Evolutionary conservation across 2,888 invertebrate species (phyloP), one percentile per base, ranked within the genome.

Genomic region (Deroplatys truncata): DNA sequence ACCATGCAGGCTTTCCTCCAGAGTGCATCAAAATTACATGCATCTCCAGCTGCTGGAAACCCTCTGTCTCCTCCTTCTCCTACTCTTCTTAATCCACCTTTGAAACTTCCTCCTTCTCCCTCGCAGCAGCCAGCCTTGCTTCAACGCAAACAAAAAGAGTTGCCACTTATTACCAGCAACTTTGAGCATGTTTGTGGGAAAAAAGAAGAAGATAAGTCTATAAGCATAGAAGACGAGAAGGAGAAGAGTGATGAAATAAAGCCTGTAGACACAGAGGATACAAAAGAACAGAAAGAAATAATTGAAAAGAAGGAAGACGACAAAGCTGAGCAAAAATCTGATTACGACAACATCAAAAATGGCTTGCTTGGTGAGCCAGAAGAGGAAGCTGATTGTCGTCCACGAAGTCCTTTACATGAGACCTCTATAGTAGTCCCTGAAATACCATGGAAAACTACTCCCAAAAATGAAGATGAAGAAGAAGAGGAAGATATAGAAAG

Each of bases 1-100:
- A 95, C 95, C 85, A 96, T 96, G 96, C 96, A 96, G 92, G 96
- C 95, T 7, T 96, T 96, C 92, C 93, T 96, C 89, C 95, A 96
- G 91, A 94, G 94, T 25, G 92, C 93, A 15, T 93, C 92, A 84
- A 94, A 93, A 90, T 90, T 93, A 28, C 92, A 93, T 82, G 85
- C 88, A 25, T 90, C 88, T 29, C 82, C 84, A 43, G 84, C 31
- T 43, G 31, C 31, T 25, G 84, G 84, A 29, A 90, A 88, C 49
- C 91, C 90, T 29, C 85, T 91, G 28, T 90, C 91, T 13, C 94
- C 94, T 16, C 94, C 94, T 15, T 93, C 93, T 7, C 92, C 93
- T 7, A 92, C 92, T 29, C 84, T 92, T 85, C 91, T 91, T 85
- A 91, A 90, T 84, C 91, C 92, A 16, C 91, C 92, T 25, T 89